A percentile compares a stretch with the other conserved stretches of the same genome.
Conservation (phyloP, 2,888 invertebrate species). For the Ennomos fuscantarius region DNA sequence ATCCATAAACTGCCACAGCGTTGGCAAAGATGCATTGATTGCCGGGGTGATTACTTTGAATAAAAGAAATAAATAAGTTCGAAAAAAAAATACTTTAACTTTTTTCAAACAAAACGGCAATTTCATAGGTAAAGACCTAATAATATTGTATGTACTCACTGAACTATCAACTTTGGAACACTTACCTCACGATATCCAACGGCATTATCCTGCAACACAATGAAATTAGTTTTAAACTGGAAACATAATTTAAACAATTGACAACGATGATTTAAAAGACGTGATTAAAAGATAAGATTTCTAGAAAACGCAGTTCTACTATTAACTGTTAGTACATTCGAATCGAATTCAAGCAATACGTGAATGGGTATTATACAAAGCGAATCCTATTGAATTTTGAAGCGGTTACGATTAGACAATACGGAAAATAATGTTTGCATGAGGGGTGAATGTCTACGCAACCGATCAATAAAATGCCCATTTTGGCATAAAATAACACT, state of each 20-base stretch:
- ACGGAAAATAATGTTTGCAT: conserved; percentile 18
- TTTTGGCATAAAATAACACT: no score
- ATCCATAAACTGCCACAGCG: no score
- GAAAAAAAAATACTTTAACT: no score
- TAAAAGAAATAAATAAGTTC: no score
- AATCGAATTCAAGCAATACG: conserved; percentile 14
- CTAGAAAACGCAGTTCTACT: conserved; percentile 11
- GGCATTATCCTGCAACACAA: conserved; percentile 53
- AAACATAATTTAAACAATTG: conserved; percentile 17
- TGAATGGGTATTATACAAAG: conserved; percentile 1
- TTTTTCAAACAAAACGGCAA: no score
- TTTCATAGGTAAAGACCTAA: no score
- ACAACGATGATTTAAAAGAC: conserved; percentile 5
- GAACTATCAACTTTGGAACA: neutral
- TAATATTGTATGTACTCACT: no score
- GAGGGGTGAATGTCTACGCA: conserved; percentile 27
- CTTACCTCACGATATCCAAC: conserved; percentile 36
- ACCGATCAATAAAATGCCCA: conserved; percentile 33
- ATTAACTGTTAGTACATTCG: no score
- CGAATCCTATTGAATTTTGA: conserved; percentile 23
- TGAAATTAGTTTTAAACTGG: conserved; percentile 27
- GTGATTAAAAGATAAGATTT: conserved; percentile 6
- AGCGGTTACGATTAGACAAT: conserved; percentile 28
- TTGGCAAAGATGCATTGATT: no score
- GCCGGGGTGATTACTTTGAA: no score